Evolutionary conservation across 2,888 invertebrate species (phyloP), one percentile per base, ranked within the genome.

Genomic region (Megaustenia siamemsis): DNA sequence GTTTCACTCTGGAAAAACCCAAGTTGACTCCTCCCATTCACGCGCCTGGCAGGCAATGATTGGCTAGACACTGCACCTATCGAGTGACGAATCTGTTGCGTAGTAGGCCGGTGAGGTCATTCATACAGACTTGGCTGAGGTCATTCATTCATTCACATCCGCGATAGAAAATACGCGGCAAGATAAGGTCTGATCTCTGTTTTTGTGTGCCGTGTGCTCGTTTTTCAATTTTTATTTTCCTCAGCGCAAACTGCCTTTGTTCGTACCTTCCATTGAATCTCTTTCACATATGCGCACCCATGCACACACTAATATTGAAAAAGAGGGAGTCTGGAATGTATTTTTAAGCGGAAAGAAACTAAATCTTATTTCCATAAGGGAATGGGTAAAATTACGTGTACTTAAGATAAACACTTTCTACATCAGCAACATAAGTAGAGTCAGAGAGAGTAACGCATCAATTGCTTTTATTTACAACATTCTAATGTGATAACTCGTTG

Each of bases 1-100:
- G 53, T 75, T 75, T 75, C 18, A 3, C 35, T n/a, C 21, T 10
- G 75, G 75, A 75, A 75, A 75, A 75, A 75, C 75, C 75, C 75
- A 75, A 15, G 43, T 45, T 35, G 40, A n/a, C 79, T 32, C 66
- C 49, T 45, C 66, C 79, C 35, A 21, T 35, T 43, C 35, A 8
- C 21, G 45, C 45, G 43, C 45, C n/a, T 21, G 28, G 43, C 28
- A 21, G 40, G 4, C 43, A n/a, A 49, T 6, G 66, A 49, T 63
- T 68, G 45, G 49, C 68, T n/a, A 66, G 66, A 49, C 79, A 21
- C 32, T 68, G 38, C 45, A 45, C 43, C 18, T 35, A 35, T 43
- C 68, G 68, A 68, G 32, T 49, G 40, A 80, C 60, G 28, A 21
- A 35, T 45, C 24, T 24, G 15, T 68, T 66, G 79, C 68, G 68